A percentile compares a stretch with the other conserved stretches of the same genome.
Conservation (phyloP, 1,140 invertebrate species). For the Pseudomyrmex cubaensis region DNA sequence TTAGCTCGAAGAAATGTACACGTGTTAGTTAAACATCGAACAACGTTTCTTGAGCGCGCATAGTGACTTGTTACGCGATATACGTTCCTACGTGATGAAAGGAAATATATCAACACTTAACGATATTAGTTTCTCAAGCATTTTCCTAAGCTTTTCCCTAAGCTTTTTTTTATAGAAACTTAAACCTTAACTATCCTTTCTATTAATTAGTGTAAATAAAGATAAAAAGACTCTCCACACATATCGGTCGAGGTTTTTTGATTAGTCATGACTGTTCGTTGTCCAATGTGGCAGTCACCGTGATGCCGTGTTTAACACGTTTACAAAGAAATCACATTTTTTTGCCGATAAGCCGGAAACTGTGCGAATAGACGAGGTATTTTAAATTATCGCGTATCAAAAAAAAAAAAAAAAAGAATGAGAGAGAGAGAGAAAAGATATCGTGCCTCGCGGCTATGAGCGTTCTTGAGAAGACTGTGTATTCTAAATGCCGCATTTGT, state of each 20-base stretch:
- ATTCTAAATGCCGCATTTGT: conserved; percentile 56
- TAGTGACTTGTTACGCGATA: not conserved
- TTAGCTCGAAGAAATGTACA: not conserved
- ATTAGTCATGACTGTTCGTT: not conserved
- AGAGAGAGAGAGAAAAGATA: not conserved
- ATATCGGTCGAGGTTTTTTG: not conserved
- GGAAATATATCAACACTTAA: no score
- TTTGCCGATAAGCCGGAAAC: conserved; percentile 38
- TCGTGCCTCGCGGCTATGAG: conserved; percentile 5
- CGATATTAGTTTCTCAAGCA: no score
- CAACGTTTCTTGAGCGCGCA: not conserved
- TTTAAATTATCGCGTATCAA: not conserved
- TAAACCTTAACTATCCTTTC: no score
- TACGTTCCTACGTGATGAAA: no score
- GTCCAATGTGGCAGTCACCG: not conserved
- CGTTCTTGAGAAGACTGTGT: conserved; percentile 61
- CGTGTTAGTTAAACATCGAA: conserved; percentile 12
- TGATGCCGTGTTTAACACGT: not conserved
- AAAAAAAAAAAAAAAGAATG: no score
- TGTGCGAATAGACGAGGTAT: not conserved
- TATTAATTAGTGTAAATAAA: not conserved
- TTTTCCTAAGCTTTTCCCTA: no score
- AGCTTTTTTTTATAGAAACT: no score
- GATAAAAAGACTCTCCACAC: not conserved
- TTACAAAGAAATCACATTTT: conserved; percentile 15